These are phyloP conservation scores for Drosophila aldrichi DNA, from an alignment of 2,888 invertebrate species.

Conservation along the genomic window DNA sequence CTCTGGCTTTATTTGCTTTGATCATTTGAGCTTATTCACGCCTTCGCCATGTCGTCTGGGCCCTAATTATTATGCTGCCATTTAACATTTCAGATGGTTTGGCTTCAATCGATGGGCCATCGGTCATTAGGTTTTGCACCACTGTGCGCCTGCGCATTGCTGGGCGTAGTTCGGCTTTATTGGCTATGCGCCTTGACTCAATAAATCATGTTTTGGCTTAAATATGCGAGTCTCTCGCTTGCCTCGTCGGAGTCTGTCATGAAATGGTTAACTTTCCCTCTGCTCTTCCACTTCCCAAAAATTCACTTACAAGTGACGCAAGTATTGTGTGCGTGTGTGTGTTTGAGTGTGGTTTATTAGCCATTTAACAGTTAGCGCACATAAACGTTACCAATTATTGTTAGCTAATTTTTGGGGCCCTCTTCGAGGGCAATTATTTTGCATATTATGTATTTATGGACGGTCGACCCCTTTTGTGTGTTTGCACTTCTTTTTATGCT, in stretches of 20 bases:
- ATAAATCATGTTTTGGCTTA: conserved; percentile 32
- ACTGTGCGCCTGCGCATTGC: conserved; percentile 54
- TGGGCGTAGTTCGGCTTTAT: conserved; percentile 52
- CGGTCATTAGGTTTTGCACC: conserved; percentile 14
- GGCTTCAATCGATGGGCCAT: neutral
- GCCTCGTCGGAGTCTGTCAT: conserved; percentile 15
- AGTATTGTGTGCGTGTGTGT: conserved; percentile 7
- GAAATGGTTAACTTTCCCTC: conserved; percentile 50
- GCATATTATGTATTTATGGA: conserved; percentile 44
- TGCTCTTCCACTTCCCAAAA: conserved; percentile 42
- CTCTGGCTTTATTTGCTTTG: conserved; percentile 28
- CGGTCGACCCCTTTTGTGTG: conserved; percentile 13
- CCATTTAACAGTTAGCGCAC: conserved; percentile 78
- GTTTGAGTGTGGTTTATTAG: conserved; percentile 53
- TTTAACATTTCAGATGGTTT: conserved; percentile 16
- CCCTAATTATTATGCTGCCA: conserved; percentile 45
- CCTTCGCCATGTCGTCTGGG: conserved; percentile 5
- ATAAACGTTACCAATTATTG: conserved; percentile 76
- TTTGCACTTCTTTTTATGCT: neutral
- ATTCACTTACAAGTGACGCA: conserved; percentile 35
- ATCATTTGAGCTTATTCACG: conserved; percentile 30
- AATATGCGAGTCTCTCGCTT: conserved; percentile 17
- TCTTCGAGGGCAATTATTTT: conserved; percentile 45
- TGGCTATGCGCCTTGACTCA: conserved; percentile 44
- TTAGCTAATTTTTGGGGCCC: conserved; percentile 63